Conservation (phyloP, 2,113 vertebrate genomes). For the Pachypanchax playfairii region DNA sequence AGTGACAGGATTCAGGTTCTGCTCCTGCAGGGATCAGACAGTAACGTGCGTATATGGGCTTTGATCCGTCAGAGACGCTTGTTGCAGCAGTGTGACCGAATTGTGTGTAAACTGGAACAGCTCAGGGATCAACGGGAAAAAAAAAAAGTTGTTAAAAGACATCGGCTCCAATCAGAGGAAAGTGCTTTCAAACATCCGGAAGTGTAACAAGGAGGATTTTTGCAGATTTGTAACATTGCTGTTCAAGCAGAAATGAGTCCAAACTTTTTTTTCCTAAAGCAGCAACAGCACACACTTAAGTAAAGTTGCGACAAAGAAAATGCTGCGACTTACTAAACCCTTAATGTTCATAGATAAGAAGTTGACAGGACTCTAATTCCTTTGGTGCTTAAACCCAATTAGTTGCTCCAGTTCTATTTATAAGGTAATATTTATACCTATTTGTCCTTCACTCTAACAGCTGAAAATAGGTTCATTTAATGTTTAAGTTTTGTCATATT, state of each 20-base stretch:
- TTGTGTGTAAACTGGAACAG: conserved; percentile 59
- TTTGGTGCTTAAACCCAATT: too few species aligned
- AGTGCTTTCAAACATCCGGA: conserved; percentile 55
- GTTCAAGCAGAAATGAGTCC: conserved; percentile 35
- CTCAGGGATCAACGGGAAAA: conserved; percentile 51
- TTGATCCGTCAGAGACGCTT: conserved; percentile 53
- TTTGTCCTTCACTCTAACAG: too few species aligned
- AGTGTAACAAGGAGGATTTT: conserved; percentile 40
- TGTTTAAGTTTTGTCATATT: too few species aligned
- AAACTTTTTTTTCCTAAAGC: conserved; percentile 39
- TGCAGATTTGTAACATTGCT: conserved; percentile 50
- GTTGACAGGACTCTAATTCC: accelerated
- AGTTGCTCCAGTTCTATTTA: too few species aligned
- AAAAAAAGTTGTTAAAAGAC: conserved; percentile 39
- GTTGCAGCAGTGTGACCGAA: conserved; percentile 26
- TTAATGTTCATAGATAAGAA: neutral
- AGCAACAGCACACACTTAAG: neutral
- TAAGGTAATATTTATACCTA: too few species aligned
- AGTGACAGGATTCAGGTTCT: conserved; percentile 60
- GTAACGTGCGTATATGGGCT: conserved; percentile 8
- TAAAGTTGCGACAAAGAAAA: conserved; percentile 19
- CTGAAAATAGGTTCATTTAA: too few species aligned
- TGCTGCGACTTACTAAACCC: neutral
- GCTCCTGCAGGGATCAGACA: conserved; percentile 46
- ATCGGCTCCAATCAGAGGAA: conserved; percentile 35